phyloP scores from a whole-genome alignment of 92 coral and sea anemone genomes.

The Parazoanthus swiftii region DNA sequence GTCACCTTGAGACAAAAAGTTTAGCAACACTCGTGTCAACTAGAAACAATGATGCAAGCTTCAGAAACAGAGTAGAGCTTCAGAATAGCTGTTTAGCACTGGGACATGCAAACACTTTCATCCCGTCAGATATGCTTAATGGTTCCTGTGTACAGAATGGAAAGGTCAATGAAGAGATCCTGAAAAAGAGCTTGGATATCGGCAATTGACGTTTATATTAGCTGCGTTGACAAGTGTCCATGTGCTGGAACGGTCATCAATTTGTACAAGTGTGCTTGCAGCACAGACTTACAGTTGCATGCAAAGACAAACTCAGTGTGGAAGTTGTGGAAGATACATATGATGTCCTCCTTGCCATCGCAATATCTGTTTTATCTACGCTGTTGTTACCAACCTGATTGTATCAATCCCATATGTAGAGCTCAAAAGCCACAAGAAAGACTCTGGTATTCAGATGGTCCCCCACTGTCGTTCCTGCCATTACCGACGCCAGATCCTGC shows the following conservation, averaged over 20 bases:
- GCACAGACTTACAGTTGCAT: conserved; percentile 29
- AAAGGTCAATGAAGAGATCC: conserved; percentile 50
- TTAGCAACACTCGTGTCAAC: conserved; percentile 13
- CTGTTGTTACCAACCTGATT: too few species aligned
- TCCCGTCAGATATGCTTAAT: conserved; percentile 23
- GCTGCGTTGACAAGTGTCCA: conserved; percentile 50
- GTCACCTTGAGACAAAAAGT: conserved; percentile 14
- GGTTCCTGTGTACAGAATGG: conserved; percentile 56
- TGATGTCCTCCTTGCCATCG: conserved; percentile 26
- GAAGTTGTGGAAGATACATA: conserved; percentile 46
- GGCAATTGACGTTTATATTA: conserved; percentile 60
- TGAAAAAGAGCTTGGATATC: conserved; percentile 44
- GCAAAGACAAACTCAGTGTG: conserved; percentile 23
- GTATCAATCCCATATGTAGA: too few species aligned
- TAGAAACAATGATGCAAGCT: conserved; percentile 1
- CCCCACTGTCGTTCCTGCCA: conserved; percentile 43
- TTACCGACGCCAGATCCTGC: conserved; percentile 51
- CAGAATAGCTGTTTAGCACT: conserved; percentile 30
- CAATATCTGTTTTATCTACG: too few species aligned
- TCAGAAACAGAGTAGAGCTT: not conserved
- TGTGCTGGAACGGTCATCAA: conserved; percentile 52
- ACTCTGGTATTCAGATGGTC: too few species aligned
- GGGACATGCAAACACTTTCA: conserved; percentile 17
- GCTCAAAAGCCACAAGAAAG: too few species aligned
- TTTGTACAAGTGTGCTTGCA: conserved; percentile 55